These are phyloP conservation scores for Solenopsis invicta DNA, from an alignment of 1,140 invertebrate genomes.

Conservation along the genomic window DNA sequence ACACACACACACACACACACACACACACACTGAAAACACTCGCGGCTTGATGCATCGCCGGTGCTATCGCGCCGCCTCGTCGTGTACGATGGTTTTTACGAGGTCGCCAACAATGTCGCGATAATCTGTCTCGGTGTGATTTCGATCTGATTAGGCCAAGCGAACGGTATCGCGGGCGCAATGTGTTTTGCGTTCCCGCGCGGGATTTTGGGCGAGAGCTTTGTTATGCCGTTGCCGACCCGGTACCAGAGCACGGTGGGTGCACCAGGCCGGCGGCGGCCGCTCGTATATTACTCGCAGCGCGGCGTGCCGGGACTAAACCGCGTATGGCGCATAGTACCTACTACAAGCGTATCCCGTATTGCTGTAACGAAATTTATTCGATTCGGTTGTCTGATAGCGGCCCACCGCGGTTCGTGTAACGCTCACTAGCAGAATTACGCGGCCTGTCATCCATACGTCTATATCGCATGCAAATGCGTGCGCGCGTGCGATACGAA, in stretches of 20 bases:
- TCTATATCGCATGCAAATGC: slow-evolving; percentile 42
- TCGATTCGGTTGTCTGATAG: slow-evolving; percentile 67
- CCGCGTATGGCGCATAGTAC: not conserved
- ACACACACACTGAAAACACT: too few relatives aligned
- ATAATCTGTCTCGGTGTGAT: slow-evolving; percentile 52
- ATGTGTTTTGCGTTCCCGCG: slow-evolving; percentile 28
- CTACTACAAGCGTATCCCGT: slow-evolving; percentile 31
- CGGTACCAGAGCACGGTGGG: too few relatives aligned
- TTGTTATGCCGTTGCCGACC: slow-evolving; percentile 18
- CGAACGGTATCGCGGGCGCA: slow-evolving; percentile 26
- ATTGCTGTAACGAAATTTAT: slow-evolving; percentile 69
- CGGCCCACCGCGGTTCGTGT: slow-evolving; percentile 13
- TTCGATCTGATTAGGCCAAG: slow-evolving; percentile 54
- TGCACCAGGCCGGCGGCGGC: not conserved
- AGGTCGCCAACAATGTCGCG: slow-evolving; percentile 37
- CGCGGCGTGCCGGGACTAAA: slow-evolving; percentile 21
- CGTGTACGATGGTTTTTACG: slow-evolving; percentile 26
- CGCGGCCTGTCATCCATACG: slow-evolving; percentile 32
- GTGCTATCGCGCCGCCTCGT: not conserved
- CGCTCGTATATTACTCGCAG: slow-evolving; percentile 51
- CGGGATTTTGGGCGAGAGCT: slow-evolving; percentile 34
- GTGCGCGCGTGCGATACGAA: slow-evolving; percentile 33
- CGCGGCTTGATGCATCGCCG: not conserved
- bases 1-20: too few relatives aligned
- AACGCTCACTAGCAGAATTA: slow-evolving; percentile 50